phyloP scores from a whole-genome alignment of 2,888 invertebrate genomes.

The Lamproptera curius region DNA sequence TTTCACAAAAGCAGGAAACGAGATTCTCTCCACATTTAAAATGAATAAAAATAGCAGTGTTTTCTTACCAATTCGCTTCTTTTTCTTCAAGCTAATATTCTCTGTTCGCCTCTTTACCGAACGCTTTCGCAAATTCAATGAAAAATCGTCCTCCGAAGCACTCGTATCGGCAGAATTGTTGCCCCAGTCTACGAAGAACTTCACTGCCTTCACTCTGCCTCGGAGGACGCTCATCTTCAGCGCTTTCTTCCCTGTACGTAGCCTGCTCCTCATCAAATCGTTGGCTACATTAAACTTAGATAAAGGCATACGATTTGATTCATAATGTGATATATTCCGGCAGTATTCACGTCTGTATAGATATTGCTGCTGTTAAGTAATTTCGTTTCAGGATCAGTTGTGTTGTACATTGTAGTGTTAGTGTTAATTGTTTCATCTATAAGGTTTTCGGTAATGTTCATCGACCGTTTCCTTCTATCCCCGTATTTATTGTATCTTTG shows the following conservation, averaged over 20 bases:
- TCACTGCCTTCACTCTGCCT: slow-evolving; percentile 29
- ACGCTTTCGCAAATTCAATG: slow-evolving; percentile 38
- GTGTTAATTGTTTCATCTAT: slow-evolving; percentile 2
- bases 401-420: slow-evolving; percentile 4
- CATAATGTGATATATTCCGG: background rate
- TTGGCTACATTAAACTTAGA: slow-evolving; percentile 6
- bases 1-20: too few relatives aligned
- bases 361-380: background rate
- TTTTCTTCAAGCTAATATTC: slow-evolving; percentile 25
- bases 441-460: slow-evolving; percentile 32
- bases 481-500: slow-evolving; percentile 27
- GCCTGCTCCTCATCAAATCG: slow-evolving; percentile 8
- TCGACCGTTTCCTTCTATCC: slow-evolving; percentile 41
- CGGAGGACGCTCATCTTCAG: slow-evolving; percentile 30
- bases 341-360: slow-evolving; percentile 3
- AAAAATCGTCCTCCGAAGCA: slow-evolving; percentile 47
- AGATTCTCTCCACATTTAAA: too few relatives aligned
- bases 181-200: slow-evolving; percentile 27
- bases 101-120: slow-evolving; percentile 31
- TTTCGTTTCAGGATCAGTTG: slow-evolving; percentile 12
- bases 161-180: slow-evolving; percentile 32
- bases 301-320: background rate
- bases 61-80: slow-evolving; percentile 12
- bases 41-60: too few relatives aligned
- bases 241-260: slow-evolving; percentile 20